Evolutionary conservation across 2,797 vertebrate species (phyloP).

Genomic region (Schizopygopsis pylzovi): DNA sequence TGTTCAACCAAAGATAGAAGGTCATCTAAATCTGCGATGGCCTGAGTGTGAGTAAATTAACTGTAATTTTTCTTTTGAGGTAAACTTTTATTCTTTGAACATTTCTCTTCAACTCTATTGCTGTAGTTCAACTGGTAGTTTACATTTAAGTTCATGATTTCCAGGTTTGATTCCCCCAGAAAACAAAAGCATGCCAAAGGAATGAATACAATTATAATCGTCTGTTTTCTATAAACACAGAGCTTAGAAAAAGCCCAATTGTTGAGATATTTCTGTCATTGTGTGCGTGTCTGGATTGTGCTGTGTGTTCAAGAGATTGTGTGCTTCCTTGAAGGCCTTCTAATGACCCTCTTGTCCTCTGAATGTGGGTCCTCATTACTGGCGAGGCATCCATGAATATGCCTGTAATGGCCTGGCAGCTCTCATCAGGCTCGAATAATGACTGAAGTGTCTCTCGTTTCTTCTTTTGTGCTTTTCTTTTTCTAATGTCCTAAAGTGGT

Average conservation of each 20-base stretch:
- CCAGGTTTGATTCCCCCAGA: background rate
- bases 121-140: background rate
- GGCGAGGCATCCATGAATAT: slow-evolving; percentile 38
- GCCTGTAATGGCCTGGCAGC: slow-evolving; percentile 51
- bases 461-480: slow-evolving; percentile 42
- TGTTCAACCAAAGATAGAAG: no score
- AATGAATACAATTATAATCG: slow-evolving; percentile 8
- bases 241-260: background rate
- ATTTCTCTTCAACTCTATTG: background rate
- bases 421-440: slow-evolving; percentile 55
- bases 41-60: background rate
- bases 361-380: slow-evolving; percentile 57
- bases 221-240: slow-evolving; percentile 14
- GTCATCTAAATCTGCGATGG: no score
- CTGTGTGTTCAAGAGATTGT: slow-evolving; percentile 18
- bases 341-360: slow-evolving; percentile 60
- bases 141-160: background rate
- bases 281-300: background rate
- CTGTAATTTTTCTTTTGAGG: background rate
- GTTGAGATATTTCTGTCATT: slow-evolving; percentile 13
- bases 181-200: background rate
- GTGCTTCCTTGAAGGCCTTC: slow-evolving; percentile 42
- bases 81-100: background rate
- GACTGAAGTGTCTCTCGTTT: slow-evolving; percentile 55
- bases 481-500: slow-evolving; percentile 44